Evolutionary conservation across 2,113 vertebrate genomes (phyloP).

Genomic region (Mobula birostris): DNA sequence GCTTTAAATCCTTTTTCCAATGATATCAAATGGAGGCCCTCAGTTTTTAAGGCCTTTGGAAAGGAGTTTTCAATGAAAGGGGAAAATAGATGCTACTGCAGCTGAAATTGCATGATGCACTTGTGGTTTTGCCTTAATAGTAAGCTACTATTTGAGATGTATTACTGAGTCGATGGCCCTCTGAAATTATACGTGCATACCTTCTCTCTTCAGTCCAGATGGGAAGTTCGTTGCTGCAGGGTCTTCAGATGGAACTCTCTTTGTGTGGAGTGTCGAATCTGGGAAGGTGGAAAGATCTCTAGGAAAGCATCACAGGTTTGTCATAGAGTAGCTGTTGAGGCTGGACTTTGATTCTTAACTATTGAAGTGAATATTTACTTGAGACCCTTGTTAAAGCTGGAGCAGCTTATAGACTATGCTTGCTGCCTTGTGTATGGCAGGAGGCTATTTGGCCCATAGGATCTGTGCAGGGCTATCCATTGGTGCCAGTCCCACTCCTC

Average conservation of each 20-base stretch:
- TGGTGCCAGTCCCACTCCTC: too few relatives aligned
- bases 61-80: background rate
- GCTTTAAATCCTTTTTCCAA: too few relatives aligned
- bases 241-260: conserved; percentile 81
- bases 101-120: background rate
- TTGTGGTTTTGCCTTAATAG: background rate
- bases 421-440: background rate
- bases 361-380: too few relatives aligned
- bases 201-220: conserved; percentile 68
- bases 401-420: background rate
- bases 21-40: background rate
- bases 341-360: background rate
- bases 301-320: conserved; percentile 80
- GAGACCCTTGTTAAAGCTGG: background rate
- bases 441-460: too few relatives aligned
- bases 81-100: background rate
- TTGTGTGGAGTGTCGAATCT: conserved; percentile 83
- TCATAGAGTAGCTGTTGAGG: background rate
- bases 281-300: conserved; percentile 79
- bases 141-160: background rate
- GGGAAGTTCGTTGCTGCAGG: conserved; percentile 79
- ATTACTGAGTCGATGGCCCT: background rate
- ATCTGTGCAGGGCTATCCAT: too few relatives aligned
- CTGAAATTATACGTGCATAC: background rate
- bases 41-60: background rate